Conservation (phyloP, 2,888 invertebrate species). For the Meghimatium bilineatum region DNA sequence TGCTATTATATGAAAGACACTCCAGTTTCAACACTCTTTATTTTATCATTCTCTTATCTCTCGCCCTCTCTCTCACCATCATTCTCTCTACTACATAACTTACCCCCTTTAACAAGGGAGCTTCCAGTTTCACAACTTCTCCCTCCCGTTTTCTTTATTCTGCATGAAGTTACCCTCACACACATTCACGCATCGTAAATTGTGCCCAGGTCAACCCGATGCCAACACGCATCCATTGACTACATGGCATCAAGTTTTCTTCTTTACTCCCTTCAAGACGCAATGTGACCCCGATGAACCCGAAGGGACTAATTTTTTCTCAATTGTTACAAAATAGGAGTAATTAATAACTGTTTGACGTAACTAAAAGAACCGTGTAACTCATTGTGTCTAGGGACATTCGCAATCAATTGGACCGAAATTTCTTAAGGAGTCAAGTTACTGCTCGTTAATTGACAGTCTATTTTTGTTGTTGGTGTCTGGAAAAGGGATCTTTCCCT, state of each 20-base stretch:
- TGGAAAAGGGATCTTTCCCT: conserved; percentile 7
- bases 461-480: conserved; percentile 1
- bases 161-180: not conserved
- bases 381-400: conserved; percentile 6
- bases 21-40: not conserved
- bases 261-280: conserved; percentile 28
- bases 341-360: conserved; percentile 19
- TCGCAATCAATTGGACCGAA: not conserved
- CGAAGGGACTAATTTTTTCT: conserved; percentile 27
- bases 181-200: not conserved
- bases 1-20: not conserved
- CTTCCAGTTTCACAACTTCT: conserved; percentile 26
- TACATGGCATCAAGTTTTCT: conserved; percentile 13
- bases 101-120: not conserved
- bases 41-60: not conserved
- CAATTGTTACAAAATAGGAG: conserved; percentile 25
- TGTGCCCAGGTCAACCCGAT: conserved; percentile 5
- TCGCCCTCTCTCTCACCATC: not conserved
- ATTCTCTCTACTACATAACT: not conserved
- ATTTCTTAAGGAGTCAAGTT: not conserved
- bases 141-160: not conserved
- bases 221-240: conserved; percentile 10
- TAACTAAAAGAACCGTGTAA: not conserved
- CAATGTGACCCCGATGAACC: conserved; percentile 23
- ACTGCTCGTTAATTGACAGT: conserved; percentile 8